Base-by-base conservation (phyloP, 30 jellyfish, hydroid and myxozoan genomes). In the Hydra vulgaris region DNA sequence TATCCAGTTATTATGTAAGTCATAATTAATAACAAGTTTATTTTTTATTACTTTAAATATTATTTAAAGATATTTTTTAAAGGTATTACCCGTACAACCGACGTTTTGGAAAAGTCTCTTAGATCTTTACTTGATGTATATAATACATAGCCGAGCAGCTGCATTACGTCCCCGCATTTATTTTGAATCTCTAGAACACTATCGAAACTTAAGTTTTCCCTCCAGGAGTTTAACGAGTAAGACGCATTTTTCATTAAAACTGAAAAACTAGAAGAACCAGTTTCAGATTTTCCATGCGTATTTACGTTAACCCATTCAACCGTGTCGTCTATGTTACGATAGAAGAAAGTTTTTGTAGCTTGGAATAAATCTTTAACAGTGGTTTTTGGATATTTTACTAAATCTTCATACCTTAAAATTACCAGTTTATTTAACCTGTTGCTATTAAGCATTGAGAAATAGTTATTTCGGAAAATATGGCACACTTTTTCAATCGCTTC, bases 341-440 rank as follows among this genome's bases (percentile, higher is more conserved):
- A 67, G 54, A 89, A 86, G 15, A 81, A 24, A 0, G 81, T 72
- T 20, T 79, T 54, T 40, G 61, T 40, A 3, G 61, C 61, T 40
- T 40, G 61, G 71, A 91, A 86, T 61, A 91, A 73, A 71, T 71
- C 89, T 70, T 61, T 79, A 0, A 94, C 80, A 27, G 61, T 71
- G 40, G 67, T 81, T 61, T 76, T 84, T 20, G 98, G 84, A 53
- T 86, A 77, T 16, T 88, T 79, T 7, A 94, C 98, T 26, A 91
- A 80, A 73, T 91, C 98, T 70, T 91, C 98, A 74, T 91, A 91
- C 53, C 98, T 88, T 16, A 89, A 66, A 26, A 86, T 73, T 7
- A 81, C 87, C 18, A 86, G 85, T 8, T 85, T 84, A 25, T 86
- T 71, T 12, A 83, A 82, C 25, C 56, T 73, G 21, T 84, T 53